phyloP scores from a whole-genome alignment of 2,113 vertebrate genomes.

The Clupea harengus region DNA sequence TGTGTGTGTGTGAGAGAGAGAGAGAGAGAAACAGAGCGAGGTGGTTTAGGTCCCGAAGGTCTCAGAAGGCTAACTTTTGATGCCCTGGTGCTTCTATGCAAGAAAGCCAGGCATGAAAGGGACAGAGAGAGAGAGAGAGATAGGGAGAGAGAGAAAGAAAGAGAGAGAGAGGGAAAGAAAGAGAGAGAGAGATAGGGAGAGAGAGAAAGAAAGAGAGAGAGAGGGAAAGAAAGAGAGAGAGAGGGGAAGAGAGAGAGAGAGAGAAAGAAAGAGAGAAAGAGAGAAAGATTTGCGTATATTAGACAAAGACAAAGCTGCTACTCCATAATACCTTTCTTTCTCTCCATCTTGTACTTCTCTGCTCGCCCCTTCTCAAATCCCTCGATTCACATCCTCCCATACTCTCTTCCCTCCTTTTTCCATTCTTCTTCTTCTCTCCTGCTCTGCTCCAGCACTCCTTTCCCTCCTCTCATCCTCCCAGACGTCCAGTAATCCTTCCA shows the following conservation, averaged over 20 bases:
- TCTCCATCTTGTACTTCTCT: background rate
- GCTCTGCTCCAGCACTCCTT: background rate
- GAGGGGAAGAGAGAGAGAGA: background rate
- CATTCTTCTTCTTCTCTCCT: background rate
- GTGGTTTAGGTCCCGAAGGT: too few relatives aligned
- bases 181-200: background rate
- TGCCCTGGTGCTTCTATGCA: too few relatives aligned
- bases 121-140: background rate
- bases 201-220: background rate
- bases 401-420: background rate
- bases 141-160: background rate
- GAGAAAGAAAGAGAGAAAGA: background rate
- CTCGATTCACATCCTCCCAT: background rate
- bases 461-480: background rate
- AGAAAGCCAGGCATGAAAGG: too few relatives aligned
- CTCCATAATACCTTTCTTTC: background rate
- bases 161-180: background rate
- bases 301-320: background rate
- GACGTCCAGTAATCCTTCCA: background rate
- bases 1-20: background rate
- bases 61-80: too few relatives aligned
- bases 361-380: background rate
- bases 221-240: background rate
- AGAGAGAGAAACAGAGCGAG: background rate
- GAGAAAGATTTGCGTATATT: background rate